These are phyloP conservation scores for Pachypeltis micranthus DNA, from an alignment of 1,140 invertebrate species.

Conservation along the genomic window DNA sequence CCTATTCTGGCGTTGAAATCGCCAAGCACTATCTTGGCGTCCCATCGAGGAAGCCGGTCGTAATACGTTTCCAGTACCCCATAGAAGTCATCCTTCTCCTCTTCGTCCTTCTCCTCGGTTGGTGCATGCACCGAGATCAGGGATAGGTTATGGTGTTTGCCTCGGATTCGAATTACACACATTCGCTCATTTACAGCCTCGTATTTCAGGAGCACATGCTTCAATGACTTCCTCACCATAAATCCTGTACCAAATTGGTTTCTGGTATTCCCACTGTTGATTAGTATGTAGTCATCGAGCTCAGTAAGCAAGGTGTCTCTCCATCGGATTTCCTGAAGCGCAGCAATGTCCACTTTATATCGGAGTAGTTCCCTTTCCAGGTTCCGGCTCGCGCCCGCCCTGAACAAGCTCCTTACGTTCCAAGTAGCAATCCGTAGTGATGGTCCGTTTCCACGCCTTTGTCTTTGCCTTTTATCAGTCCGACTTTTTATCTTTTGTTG, in stretches of 20 bases:
- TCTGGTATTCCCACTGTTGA: constrained; percentile 6
- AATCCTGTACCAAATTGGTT: constrained; percentile 14
- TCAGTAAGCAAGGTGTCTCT: constrained; percentile 5
- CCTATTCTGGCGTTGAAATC: constrained; percentile 22
- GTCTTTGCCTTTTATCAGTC: constrained; percentile 8
- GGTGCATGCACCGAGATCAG: too few relatives aligned
- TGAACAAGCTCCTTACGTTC: constrained; percentile 21
- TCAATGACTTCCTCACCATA: constrained; percentile 10
- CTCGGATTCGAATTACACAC: constrained; percentile 14
- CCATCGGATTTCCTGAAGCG: constrained; percentile 23
- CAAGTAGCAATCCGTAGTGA: constrained; percentile 20
- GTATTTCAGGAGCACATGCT: constrained; percentile 9
- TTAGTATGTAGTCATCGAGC: constrained; percentile 3
- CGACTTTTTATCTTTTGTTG: constrained; percentile 8
- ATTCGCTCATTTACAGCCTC: constrained; percentile 18
- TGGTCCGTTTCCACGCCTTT: neutral
- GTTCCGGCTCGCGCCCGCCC: constrained; percentile 14
- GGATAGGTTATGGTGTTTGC: constrained; percentile 17
- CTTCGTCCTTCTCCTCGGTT: constrained; percentile 16
- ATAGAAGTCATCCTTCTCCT: constrained; percentile 21
- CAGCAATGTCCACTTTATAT: constrained; percentile 23
- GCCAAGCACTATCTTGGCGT: constrained; percentile 20
- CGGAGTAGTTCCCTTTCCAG: constrained; percentile 20
- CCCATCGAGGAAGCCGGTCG: constrained; percentile 1
- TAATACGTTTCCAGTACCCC: constrained; percentile 3